These are phyloP conservation scores for Chlamydotis undulata DNA, from an alignment of 2,113 vertebrate genomes.

Conservation along the genomic window DNA sequence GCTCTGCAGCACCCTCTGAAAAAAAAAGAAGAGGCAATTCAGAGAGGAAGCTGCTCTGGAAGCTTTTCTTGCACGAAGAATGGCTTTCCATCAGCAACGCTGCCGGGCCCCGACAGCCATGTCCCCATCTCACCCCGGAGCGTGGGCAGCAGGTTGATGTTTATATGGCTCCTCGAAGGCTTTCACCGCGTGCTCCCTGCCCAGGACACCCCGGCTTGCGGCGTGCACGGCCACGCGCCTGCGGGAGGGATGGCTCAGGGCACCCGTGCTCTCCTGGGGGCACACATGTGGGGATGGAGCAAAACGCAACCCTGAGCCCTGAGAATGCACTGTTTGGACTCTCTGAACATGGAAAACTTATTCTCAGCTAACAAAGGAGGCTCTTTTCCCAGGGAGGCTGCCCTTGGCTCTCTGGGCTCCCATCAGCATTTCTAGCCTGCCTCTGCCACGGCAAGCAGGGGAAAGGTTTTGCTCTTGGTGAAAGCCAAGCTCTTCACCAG, in stretches of 20 bases:
- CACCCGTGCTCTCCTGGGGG: rapidly evolving
- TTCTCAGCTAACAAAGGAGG: not conserved
- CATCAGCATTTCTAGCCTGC: not conserved
- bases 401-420: not conserved
- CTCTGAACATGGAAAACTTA: rapidly evolving
- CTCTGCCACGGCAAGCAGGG: rapidly evolving
- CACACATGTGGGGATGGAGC: not conserved
- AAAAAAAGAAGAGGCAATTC: not conserved
- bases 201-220: rapidly evolving
- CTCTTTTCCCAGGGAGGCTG: not conserved
- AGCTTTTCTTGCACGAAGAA: not conserved
- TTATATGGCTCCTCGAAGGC: not conserved
- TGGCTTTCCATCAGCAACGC: not conserved
- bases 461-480: not conserved
- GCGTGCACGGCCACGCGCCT: rapidly evolving
- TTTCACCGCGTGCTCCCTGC: not conserved
- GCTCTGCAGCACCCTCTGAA: not conserved
- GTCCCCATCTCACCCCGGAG: not conserved
- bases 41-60: not conserved
- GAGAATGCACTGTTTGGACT: rapidly evolving
- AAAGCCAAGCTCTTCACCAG: not conserved
- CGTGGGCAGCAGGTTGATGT: not conserved
- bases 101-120: not conserved
- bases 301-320: rapidly evolving
- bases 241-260: not conserved